Conservation (phyloP, 1,140 invertebrate genomes). For the Dryas iulia region DNA sequence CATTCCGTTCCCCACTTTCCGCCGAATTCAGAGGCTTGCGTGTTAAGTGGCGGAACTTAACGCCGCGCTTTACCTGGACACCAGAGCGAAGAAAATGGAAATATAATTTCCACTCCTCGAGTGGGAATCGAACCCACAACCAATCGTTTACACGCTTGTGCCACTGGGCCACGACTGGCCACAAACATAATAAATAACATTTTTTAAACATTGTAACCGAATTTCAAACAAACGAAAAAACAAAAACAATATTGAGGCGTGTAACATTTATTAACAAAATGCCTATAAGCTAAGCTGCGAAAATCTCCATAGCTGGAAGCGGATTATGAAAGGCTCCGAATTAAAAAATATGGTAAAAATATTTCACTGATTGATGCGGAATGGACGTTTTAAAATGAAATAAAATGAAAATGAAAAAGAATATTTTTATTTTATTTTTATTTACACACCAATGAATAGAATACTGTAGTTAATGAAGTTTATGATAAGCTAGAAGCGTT, state of each 20-base stretch:
- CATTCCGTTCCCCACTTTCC: too few relatives aligned
- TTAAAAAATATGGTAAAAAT: conserved; percentile 1
- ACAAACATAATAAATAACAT: too few relatives aligned
- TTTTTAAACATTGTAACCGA: not conserved
- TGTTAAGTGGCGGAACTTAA: too few relatives aligned
- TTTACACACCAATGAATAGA: not conserved
- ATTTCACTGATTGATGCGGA: not conserved
- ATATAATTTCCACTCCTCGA: too few relatives aligned
- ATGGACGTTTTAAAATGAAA: not conserved
- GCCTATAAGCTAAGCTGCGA: conserved; percentile 1
- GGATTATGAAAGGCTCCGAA: not conserved
- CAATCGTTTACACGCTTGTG: too few relatives aligned
- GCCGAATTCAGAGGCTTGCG: too few relatives aligned
- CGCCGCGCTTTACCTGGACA: too few relatives aligned
- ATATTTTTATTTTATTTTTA: not conserved
- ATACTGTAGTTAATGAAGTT: conserved; percentile 1
- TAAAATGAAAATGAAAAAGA: not conserved
- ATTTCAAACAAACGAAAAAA: not conserved
- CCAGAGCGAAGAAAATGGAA: too few relatives aligned
- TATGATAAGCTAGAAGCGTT: not conserved
- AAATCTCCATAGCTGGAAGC: not conserved
- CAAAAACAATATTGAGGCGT: not conserved
- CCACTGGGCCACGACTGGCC: too few relatives aligned
- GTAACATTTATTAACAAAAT: not conserved
- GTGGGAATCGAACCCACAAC: too few relatives aligned